These are phyloP conservation scores for Pangasianodon gigas DNA, from an alignment of 2,113 vertebrate genomes.

Conservation along the genomic window DNA sequence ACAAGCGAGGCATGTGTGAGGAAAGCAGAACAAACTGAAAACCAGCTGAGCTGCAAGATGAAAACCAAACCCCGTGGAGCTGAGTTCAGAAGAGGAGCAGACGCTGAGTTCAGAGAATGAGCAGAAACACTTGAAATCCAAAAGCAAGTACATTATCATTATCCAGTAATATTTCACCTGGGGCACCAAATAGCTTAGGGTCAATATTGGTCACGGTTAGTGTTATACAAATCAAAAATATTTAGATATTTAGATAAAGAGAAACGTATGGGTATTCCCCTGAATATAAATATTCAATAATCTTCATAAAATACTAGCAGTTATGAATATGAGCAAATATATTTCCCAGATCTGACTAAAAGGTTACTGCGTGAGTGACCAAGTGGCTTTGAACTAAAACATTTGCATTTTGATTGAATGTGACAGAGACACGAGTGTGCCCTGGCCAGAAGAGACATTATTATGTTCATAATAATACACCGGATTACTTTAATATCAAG, in stretches of 20 bases:
- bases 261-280: neutral
- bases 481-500: conserved; percentile 67
- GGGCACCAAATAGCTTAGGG: neutral
- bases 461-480: conserved; percentile 56
- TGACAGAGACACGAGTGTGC: conserved; percentile 26
- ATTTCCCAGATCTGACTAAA: conserved; percentile 3
- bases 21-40: neutral
- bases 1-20: neutral
- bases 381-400: conserved; percentile 21
- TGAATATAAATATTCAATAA: neutral
- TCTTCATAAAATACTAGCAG: conserved; percentile 3
- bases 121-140: neutral
- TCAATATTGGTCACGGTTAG: neutral
- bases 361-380: conserved; percentile 17
- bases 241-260: neutral
- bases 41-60: neutral
- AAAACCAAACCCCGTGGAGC: neutral
- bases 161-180: neutral
- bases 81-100: neutral
- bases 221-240: neutral
- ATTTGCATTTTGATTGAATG: conserved; percentile 69
- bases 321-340: neutral
- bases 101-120: neutral
- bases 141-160: conserved; percentile 1
- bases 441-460: conserved; percentile 40